Base-by-base conservation (phyloP, 2,113 vertebrate species). In the Catharus fuscescens region DNA sequence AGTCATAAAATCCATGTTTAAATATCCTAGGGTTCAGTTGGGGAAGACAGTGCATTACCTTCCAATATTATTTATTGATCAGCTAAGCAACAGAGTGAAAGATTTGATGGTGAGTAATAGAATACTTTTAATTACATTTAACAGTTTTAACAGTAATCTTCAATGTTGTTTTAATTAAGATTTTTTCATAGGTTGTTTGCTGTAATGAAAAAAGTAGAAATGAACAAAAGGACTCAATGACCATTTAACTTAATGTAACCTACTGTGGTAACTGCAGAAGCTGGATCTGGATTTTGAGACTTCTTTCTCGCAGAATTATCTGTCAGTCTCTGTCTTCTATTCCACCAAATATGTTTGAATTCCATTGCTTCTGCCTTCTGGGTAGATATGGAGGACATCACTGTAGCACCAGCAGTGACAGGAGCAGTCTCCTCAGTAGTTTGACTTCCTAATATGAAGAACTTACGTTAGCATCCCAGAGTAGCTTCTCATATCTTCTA, bases 21-120 rank as follows among this genome's bases (percentile, higher is more conserved):
- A 34, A 61, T 54, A 80, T 91, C 95, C 79, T 96, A 99, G 99
- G 97, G 97, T 99, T 96, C 99, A 99, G 86, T 96, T 98, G 86
- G 99, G 99, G 69, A 99, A 98, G 92, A 99, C 98, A n/a, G 98
- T 99, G 95, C 98, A 99, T 95, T 99, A 99, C 97, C 98, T 99
- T 93, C 99, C 99, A 83, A 99, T 99, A 98, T 98, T 99, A 95
- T 99, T 99, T 98, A 98, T 99, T 42, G 99, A 99, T 96, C 99
- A 99, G 95, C 98, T 99, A 96, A 99, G 99, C 97, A 99, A 99
- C 97, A 98, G 99, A 73, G 99, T 99, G 91, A 99, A 99, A 96
- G 99, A 99, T 97, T 97, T 99, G 69, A 97, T 99, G 98, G 99
- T 99, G 96, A 97, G 98, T 96, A 79, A 44, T 77, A 91, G 62